phyloP scores from a whole-genome alignment of 2,113 vertebrate genomes.

The Mohoua ochrocephala region DNA sequence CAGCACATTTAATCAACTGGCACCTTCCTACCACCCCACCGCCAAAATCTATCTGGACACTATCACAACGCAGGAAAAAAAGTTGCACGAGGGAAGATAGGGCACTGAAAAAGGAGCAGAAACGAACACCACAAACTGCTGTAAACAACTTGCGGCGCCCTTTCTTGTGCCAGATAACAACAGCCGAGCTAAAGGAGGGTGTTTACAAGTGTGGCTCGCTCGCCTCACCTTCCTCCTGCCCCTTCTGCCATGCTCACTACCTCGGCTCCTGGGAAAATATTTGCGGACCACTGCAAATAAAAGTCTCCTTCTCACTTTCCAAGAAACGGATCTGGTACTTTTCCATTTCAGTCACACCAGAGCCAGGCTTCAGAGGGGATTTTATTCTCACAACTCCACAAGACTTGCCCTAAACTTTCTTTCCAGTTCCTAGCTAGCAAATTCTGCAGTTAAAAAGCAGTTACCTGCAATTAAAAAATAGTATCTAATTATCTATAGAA shows the following conservation, averaged over 20 bases:
- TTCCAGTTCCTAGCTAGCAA: background rate
- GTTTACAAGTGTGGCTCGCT: background rate
- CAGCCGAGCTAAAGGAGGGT: background rate
- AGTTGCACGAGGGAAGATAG: background rate
- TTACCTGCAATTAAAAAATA: background rate
- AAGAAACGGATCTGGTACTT: constrained; percentile 69
- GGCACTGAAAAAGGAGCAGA: background rate
- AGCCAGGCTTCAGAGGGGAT: constrained; percentile 7
- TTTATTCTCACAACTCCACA: background rate
- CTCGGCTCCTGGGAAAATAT: constrained; percentile 30
- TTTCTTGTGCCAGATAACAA: background rate
- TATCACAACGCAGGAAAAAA: background rate
- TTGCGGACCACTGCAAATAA: constrained; percentile 43
- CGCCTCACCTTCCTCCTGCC: constrained; percentile 21
- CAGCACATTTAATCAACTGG: constrained; percentile 12
- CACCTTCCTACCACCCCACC: background rate
- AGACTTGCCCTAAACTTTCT: background rate
- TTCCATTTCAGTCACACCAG: constrained; percentile 58
- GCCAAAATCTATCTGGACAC: background rate
- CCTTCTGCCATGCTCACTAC: background rate
- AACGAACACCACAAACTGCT: background rate
- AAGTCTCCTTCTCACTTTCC: constrained; percentile 66
- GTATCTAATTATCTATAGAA: background rate
- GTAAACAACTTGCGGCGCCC: background rate
- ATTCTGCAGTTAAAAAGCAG: background rate